Conservation (phyloP, 2,797 vertebrate species). For the Neoniphon sammara region DNA sequence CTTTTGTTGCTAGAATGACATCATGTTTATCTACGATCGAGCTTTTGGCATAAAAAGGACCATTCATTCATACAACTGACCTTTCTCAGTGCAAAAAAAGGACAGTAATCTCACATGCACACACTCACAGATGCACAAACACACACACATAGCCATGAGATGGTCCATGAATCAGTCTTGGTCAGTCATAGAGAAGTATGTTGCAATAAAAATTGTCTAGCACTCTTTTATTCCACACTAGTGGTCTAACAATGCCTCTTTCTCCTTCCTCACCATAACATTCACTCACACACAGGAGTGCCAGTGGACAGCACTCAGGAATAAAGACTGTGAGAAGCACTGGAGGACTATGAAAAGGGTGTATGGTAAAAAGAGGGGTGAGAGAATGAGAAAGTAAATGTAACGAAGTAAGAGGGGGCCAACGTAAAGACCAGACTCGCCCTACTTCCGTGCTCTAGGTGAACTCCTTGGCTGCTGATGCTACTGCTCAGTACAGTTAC, state of each 20-base stretch:
- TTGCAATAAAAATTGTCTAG: background rate
- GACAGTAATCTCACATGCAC: background rate
- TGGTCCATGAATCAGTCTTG: background rate
- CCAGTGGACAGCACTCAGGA: conserved; percentile 21
- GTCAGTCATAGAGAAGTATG: background rate
- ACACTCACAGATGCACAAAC: conserved; percentile 14
- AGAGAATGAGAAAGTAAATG: conserved; percentile 15
- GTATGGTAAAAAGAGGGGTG: background rate
- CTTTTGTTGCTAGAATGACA: conserved; percentile 34
- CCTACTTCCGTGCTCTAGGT: conserved; percentile 26
- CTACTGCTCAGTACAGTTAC: conserved; percentile 12
- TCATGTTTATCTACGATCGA: conserved; percentile 31
- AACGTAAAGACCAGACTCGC: conserved; percentile 26
- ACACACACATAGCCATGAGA: conserved; percentile 5
- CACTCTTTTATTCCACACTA: background rate
- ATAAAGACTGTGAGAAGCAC: conserved; percentile 22
- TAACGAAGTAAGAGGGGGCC: background rate
- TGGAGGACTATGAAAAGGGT: background rate
- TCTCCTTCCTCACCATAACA: background rate
- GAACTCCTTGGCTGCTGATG: conserved; percentile 14
- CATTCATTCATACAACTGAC: conserved; percentile 16
- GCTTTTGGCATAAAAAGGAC: conserved; percentile 16
- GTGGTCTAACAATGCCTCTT: conserved; percentile 1
- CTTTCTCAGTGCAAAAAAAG: background rate
- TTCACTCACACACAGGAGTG: conserved; percentile 10